A percentile compares a stretch with the other conserved stretches of the same genome.
These are phyloP conservation scores for Cotesia vestalis DNA, from an alignment of 1,140 invertebrate species.

Conservation along the genomic window DNA sequence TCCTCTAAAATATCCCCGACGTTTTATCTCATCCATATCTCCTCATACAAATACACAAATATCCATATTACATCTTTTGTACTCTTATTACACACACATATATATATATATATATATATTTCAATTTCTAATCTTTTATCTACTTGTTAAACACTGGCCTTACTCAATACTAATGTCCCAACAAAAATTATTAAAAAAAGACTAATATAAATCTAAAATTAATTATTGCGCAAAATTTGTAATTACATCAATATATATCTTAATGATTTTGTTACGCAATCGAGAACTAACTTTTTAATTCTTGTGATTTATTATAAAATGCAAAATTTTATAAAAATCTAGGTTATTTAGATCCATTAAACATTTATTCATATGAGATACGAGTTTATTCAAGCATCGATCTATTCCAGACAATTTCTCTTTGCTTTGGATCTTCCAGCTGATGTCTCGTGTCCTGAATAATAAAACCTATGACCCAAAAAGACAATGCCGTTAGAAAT, in stretches of 20 bases:
- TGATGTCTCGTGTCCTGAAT: slow-evolving; percentile 17
- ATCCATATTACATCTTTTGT: slow-evolving; percentile 4
- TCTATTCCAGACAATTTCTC: slow-evolving; percentile 25
- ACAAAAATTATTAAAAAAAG: not conserved
- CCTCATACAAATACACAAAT: not conserved
- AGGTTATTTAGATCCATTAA: slow-evolving; percentile 23
- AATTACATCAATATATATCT: not conserved
- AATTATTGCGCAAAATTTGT: slow-evolving; percentile 3
- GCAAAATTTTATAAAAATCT: not conserved
- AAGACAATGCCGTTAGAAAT: too few species aligned
- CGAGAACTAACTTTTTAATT: too few species aligned
- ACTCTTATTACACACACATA: not conserved
- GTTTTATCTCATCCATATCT: not conserved
- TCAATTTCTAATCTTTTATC: not conserved
- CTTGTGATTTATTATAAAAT: too few species aligned
- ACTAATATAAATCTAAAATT: not conserved
- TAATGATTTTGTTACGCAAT: too few species aligned
- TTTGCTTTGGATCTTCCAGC: slow-evolving; percentile 1
- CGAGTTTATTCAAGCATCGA: not conserved
- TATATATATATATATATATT: not conserved
- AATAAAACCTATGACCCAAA: not conserved
- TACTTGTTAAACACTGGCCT: slow-evolving; percentile 22
- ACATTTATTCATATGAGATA: slow-evolving; percentile 24
- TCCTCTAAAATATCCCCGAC: not conserved
- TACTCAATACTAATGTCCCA: slow-evolving; percentile 24